Evolutionary conservation across 2,888 invertebrate species (phyloP), one percentile per base, ranked within the genome.

Genomic region (Napeogenes sylphis): DNA sequence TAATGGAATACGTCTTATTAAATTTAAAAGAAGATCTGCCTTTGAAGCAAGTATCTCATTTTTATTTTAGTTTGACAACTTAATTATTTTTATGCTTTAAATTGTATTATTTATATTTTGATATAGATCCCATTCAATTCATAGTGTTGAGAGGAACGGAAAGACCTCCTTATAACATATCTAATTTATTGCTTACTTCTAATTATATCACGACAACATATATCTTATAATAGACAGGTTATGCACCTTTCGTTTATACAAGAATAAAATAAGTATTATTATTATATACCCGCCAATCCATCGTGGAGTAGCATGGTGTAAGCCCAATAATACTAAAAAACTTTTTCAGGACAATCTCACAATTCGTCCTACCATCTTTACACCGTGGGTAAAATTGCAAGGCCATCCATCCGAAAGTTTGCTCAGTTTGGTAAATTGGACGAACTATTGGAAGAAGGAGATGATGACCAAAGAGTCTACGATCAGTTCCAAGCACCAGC

Each of bases 401-500:
- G 94, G 42, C 84, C 92, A 21, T 94, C 95, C 1, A 93, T 97
- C n/a, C 94, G 94, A 73, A 92, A 93, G 70, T 98, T 98, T 84
- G 94, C 96, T 0, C 97, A 97, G 82, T 94, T 93, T 38, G 97
- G 97, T n/a, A 93, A 94, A 72, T 92, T 95, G 8, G 95, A 96
- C 72, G 91, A 93, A 59, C 87, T 97, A 73, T 95, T 97, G 73
- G 89, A 91, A 61, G 91, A 92, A 75, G 94, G 92, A 0, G 87
- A 85, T 65, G 95, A 94, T 69, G 94, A 94, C 0, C 73, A 80
- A 38, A 94, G 93, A 71, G 93, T 98, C 55, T 94, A 95, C 75
- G 97, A 97, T 80, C 95, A 95, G 82, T 97, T 97, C 87, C 93
- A 93, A 66, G 94, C 96, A 5, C 94, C 96, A 47, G 93, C 96